These are phyloP conservation scores for Pollachius pollachius DNA, from an alignment of 2,113 vertebrate genomes.

Conservation along the genomic window DNA sequence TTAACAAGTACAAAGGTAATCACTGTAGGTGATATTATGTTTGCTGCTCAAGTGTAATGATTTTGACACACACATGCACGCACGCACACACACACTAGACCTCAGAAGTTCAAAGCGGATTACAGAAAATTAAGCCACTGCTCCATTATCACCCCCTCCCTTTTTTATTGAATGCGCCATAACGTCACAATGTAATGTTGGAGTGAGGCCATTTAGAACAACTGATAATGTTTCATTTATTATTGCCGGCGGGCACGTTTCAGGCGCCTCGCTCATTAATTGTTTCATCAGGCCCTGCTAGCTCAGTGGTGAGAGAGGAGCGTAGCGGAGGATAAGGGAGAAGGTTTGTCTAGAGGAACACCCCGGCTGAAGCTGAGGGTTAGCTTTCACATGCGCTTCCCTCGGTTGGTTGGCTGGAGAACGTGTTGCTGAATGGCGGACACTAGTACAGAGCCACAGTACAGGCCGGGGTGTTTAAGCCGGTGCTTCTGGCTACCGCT, in stretches of 20 bases:
- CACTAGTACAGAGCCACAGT: constrained; percentile 19
- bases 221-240: constrained; percentile 44
- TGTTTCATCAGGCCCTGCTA: constrained; percentile 49
- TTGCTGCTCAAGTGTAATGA: too few relatives aligned
- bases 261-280: constrained; percentile 54
- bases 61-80: not conserved
- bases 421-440: constrained; percentile 18
- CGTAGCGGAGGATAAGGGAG: constrained; percentile 13
- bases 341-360: constrained; percentile 18
- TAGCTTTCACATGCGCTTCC: constrained; percentile 16
- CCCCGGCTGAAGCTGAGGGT: constrained; percentile 22
- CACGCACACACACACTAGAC: constrained; percentile 1
- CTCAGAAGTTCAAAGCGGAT: too few relatives aligned
- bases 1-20: not conserved
- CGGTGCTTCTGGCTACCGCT: too few relatives aligned
- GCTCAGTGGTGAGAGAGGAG: constrained; percentile 20
- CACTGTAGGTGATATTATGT: not conserved
- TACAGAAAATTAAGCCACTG: too few relatives aligned
- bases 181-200: constrained; percentile 42
- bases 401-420: constrained; percentile 30
- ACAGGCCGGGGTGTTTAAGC: not conserved
- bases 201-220: constrained; percentile 39
- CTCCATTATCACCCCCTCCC: not conserved
- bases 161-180: constrained; percentile 40
- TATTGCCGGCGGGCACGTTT: constrained; percentile 33